A percentile compares a stretch with the other conserved stretches of the same genome.
Conservation (phyloP, 2,113 vertebrate genomes). For the Phodopus roborovskii region DNA sequence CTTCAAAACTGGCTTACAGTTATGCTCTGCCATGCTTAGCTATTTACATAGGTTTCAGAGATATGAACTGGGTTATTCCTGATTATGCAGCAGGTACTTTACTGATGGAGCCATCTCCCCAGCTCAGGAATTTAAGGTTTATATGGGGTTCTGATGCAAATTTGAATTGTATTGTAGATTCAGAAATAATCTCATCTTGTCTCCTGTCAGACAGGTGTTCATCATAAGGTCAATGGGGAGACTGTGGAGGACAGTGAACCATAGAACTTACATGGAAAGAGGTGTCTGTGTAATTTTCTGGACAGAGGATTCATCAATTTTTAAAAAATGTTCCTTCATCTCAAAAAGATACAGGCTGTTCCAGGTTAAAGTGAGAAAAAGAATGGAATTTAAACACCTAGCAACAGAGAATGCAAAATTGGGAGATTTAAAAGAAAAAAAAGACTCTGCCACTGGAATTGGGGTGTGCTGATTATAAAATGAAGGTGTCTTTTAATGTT, state of each 20-base stretch:
- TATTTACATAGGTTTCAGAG: not conserved
- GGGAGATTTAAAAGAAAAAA: not conserved
- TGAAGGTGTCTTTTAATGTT: slow-evolving; percentile 28
- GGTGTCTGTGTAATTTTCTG: slow-evolving; percentile 11
- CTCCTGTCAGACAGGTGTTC: not conserved
- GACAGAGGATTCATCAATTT: slow-evolving; percentile 38
- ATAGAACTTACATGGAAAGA: not conserved
- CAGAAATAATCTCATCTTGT: not conserved
- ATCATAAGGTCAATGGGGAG: not conserved
- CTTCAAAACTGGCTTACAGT: no score
- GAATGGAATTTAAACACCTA: slow-evolving; percentile 23
- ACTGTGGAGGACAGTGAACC: not conserved
- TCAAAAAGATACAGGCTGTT: not conserved
- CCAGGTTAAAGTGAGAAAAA: not conserved
- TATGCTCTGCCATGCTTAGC: not conserved
- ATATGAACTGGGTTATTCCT: not conserved
- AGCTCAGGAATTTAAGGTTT: not conserved
- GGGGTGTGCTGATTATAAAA: slow-evolving; percentile 7
- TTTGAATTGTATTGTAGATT: not conserved
- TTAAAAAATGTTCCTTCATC: slow-evolving; percentile 48
- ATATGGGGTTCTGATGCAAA: not conserved
- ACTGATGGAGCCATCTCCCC: not conserved
- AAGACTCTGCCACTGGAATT: not conserved
- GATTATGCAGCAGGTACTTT: not conserved
- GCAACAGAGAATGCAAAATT: slow-evolving; percentile 33